Conservation (phyloP, 2,113 vertebrate genomes). For the Galbula dea region DNA sequence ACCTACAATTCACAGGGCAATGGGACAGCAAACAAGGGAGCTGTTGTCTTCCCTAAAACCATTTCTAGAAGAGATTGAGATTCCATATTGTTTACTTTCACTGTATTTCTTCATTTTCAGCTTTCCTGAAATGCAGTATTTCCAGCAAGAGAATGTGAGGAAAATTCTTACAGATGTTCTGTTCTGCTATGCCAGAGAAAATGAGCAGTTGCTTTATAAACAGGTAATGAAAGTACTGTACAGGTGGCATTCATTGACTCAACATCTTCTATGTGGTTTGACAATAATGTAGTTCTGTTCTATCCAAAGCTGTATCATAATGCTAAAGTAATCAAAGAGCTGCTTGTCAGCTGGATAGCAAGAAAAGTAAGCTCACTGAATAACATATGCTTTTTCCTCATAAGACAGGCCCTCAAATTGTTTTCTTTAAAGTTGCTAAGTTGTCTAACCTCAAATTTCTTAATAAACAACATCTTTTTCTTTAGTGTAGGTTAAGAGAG, state of each 20-base stretch:
- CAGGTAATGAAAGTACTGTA: conserved; percentile 87
- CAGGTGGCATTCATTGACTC: conserved; percentile 71
- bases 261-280: conserved; percentile 62
- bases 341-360: conserved; percentile 57
- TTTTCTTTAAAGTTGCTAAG: conserved; percentile 48
- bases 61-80: not conserved
- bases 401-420: conserved; percentile 38
- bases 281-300: conserved; percentile 66
- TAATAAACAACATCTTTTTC: conserved; percentile 29
- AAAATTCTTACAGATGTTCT: conserved; percentile 97
- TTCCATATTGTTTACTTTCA: conserved; percentile 5
- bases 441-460: conserved; percentile 58
- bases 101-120: conserved; percentile 72
- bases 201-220: conserved; percentile 97
- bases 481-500: conserved; percentile 35
- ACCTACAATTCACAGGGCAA: not conserved
- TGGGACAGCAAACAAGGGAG: not conserved
- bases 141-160: conserved; percentile 93
- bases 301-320: conserved; percentile 60
- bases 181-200: conserved; percentile 97
- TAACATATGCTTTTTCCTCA: conserved; percentile 60
- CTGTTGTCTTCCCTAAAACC: not conserved
- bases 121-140: conserved; percentile 98
- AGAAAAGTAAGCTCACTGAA: conserved; percentile 55
- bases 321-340: conserved; percentile 63